Base-by-base conservation (phyloP, 2,888 invertebrate species). In the Crematogaster levior region DNA sequence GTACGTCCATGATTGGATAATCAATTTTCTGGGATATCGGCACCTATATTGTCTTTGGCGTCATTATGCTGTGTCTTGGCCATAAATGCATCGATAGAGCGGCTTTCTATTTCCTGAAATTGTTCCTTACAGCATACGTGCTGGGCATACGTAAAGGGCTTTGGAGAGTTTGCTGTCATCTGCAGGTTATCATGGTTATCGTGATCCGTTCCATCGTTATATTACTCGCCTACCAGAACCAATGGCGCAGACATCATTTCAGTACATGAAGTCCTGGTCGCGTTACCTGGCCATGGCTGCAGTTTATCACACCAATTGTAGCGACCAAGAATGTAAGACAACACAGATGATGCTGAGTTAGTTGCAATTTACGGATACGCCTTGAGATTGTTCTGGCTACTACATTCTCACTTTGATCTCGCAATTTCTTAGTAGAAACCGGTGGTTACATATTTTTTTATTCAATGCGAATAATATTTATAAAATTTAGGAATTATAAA, bases 41-140 rank as follows among this genome's bases (percentile, higher is more conserved):
- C 77, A 96, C 96, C 91, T 97, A 97, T 94, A 90, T 96, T 7
- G 96, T 96, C 27, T 94, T n/a, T 97, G 60, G 95, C 96, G 70
- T 95, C 96, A 10, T 94, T 97, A 90, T 97, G 97, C 95, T 95
- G 97, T 87, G 96, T 97, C 10, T 97, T 97, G 0, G 96, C 97
- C 84, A 95, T 98, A 93, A 96, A 97, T 60, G 99, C 99, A 1
- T 98, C 98, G 75, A 95, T 98, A 43, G 96, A 30, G 97, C 97
- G 56, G 97, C 97, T 12, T 95, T 98, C 61, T 99, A 99, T 95
- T 99, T 98, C 95, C 92, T 98, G 75, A 95, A n/a, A n/a, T n/a
- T 97, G 81, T 99, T 99, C 94, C 95, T 99, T n/a, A n/a, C 92
- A 96, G 96, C 21, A 96, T 80, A 98, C 98, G 1, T 98, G 97